Percentiles rank a stretch among this genome's conserved stretches.
These are phyloP conservation scores for Exocentrus adspersus DNA, from an alignment of 2,888 invertebrate genomes.

Conservation along the genomic window DNA sequence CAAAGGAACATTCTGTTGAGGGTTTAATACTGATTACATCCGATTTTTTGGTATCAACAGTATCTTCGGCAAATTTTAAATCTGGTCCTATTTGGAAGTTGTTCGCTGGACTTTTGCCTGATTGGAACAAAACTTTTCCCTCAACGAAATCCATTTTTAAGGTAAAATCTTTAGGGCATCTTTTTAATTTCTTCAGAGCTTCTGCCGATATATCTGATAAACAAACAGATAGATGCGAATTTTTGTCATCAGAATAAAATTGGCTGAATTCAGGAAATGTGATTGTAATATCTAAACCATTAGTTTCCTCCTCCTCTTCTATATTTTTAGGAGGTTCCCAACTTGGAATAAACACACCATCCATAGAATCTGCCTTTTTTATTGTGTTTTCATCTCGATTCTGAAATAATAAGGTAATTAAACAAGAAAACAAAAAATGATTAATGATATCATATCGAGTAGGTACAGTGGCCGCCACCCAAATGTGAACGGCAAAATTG, in stretches of 20 bases:
- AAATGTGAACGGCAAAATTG: no score
- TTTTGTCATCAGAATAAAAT: constrained; percentile 21
- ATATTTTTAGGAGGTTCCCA: constrained; percentile 39
- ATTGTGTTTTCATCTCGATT: constrained; percentile 17
- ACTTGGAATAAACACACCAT: constrained; percentile 46
- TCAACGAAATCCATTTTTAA: constrained; percentile 46
- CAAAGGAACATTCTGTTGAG: constrained; percentile 44
- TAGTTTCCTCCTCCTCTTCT: constrained; percentile 44
- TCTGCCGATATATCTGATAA: constrained; percentile 46
- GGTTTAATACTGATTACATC: constrained; percentile 47
- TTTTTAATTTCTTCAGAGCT: constrained; percentile 40
- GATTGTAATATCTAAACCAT: constrained; percentile 43
- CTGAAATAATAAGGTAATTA: constrained; percentile 21
- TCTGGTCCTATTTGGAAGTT: constrained; percentile 42
- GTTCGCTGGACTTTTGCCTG: constrained; percentile 38
- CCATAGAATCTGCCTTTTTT: constrained; percentile 44
- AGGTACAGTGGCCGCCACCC: no score
- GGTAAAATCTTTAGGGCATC: constrained; percentile 47
- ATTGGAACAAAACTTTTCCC: constrained; percentile 43
- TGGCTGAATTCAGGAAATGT: constrained; percentile 41
- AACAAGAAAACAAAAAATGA: no score
- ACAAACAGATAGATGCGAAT: constrained; percentile 39
- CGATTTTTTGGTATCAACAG: constrained; percentile 39
- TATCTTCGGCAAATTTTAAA: constrained; percentile 37
- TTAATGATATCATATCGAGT: no score